Base-by-base conservation (phyloP, 2,113 vertebrate species). In the Thalassarche chlororhynchos region DNA sequence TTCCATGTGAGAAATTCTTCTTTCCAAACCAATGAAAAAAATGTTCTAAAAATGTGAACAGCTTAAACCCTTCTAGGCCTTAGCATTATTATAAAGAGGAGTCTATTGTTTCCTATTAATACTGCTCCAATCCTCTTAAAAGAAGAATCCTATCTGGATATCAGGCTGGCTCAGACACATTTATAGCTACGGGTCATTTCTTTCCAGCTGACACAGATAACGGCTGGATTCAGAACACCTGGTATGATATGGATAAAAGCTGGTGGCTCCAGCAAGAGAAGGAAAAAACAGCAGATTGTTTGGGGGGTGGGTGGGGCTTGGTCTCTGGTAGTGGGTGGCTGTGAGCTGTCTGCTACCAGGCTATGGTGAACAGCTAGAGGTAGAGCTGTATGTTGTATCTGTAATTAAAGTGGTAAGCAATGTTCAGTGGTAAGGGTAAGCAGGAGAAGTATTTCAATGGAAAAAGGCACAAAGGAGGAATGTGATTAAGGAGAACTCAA, bases 91-190 rank as follows among this genome's bases (percentile, higher is more conserved):
- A 15, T 26, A 93, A 24, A 5, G 28, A 60, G 11, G 21, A 44
- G 17, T 31, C 86, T 55, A 32, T 70, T 81, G 7, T 71, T 96
- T 93, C 97, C 76, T 91, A 61, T 81, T 94, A 90, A 17, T 28
- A 9, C 75, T 89, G 9, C 80, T 60, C 92, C 91, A 98, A 98
- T 98, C 98, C 93, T 98, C 98, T 98, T 98, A 97, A 55, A 71
- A 31, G 32, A 81, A n/a, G 72, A 96, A 76, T 24, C 87, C 83
- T 90, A 64, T 68, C 84, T 97, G 47, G 90, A 54, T 81, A 21
- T 3, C 31, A 90, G 85, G 21, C 8, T 85, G 92, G 81, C 95
- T 97, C 95, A 97, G 91, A 61, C 12, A 44, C 91, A 77, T 98
- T 96, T 98, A 96, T 96, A 97, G 93, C 75, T 94, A 88, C 94